These are phyloP conservation scores for Trichomalopsis sarcophagae DNA, from an alignment of 1,140 invertebrate genomes.

Conservation along the genomic window DNA sequence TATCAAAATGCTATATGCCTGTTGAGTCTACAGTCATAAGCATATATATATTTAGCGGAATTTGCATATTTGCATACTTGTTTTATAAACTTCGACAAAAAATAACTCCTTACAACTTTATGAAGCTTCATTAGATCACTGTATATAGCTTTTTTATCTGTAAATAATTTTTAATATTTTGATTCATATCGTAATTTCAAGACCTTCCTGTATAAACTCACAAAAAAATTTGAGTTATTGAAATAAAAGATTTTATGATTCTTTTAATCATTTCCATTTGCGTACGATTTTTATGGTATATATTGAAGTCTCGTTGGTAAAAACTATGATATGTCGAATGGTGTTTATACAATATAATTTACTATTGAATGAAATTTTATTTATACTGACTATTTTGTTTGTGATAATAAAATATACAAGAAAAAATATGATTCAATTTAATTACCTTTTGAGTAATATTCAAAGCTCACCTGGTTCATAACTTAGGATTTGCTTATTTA, in stretches of 20 bases:
- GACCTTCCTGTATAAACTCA: neutral
- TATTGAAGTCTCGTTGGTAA: neutral
- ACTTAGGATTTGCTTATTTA: neutral
- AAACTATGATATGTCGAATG: neutral
- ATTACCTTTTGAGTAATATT: neutral
- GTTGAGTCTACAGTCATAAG: conserved; percentile 80
- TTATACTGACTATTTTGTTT: neutral
- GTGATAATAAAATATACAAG: neutral
- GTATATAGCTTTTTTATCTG: conserved; percentile 1
- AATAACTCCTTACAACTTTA: conserved; percentile 50
- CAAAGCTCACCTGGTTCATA: neutral
- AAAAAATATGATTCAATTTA: neutral
- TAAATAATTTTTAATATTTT: conserved; percentile 3
- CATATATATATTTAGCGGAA: conserved; percentile 73
- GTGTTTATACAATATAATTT: neutral
- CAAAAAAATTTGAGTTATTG: neutral
- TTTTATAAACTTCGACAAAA: conserved; percentile 59
- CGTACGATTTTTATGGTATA: neutral
- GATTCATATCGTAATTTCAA: neutral
- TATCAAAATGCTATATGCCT: conserved; percentile 86
- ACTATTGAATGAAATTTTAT: no score
- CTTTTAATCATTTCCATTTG: neutral
- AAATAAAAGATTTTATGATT: neutral
- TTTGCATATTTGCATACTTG: conserved; percentile 67
- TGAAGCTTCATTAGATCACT: conserved; percentile 48